Conservation (phyloP, 2,888 invertebrate species). For the Laothoe populi region DNA sequence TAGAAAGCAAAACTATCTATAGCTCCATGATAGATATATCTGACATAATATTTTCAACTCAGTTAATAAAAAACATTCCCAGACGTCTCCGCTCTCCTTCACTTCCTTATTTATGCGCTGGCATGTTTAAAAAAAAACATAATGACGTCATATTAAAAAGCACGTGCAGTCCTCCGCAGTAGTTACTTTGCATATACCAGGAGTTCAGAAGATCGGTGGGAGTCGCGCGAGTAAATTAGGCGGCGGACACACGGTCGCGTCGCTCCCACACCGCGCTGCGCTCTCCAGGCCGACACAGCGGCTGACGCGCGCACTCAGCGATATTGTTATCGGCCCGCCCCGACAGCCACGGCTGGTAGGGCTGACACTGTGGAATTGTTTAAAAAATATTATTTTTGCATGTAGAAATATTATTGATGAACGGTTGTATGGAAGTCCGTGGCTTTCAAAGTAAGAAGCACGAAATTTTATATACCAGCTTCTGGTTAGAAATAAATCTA, state of each 20-base stretch:
- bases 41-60: too few relatives aligned
- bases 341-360: slow-evolving; percentile 57
- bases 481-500: too few relatives aligned
- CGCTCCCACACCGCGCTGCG: slow-evolving; percentile 46
- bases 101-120: background rate
- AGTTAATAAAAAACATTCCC: too few relatives aligned
- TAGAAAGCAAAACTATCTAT: too few relatives aligned
- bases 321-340: slow-evolving; percentile 81
- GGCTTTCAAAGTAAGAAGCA: too few relatives aligned
- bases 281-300: slow-evolving; percentile 49
- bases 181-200: slow-evolving; percentile 52
- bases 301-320: slow-evolving; percentile 77
- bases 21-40: too few relatives aligned
- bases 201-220: slow-evolving; percentile 44
- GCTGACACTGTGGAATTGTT: slow-evolving; percentile 41
- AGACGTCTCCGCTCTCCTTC: background rate
- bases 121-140: background rate
- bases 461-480: too few relatives aligned
- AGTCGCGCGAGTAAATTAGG: slow-evolving; percentile 64
- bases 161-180: slow-evolving; percentile 1
- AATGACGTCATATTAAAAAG: slow-evolving; percentile 9
- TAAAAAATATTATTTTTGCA: slow-evolving; percentile 2
- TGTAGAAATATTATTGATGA: too few relatives aligned
- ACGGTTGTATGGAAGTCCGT: too few relatives aligned
- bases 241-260: slow-evolving; percentile 50